Evolutionary conservation across 2,888 invertebrate genomes (phyloP).

Genomic region (Yponomeuta cagnagella): DNA sequence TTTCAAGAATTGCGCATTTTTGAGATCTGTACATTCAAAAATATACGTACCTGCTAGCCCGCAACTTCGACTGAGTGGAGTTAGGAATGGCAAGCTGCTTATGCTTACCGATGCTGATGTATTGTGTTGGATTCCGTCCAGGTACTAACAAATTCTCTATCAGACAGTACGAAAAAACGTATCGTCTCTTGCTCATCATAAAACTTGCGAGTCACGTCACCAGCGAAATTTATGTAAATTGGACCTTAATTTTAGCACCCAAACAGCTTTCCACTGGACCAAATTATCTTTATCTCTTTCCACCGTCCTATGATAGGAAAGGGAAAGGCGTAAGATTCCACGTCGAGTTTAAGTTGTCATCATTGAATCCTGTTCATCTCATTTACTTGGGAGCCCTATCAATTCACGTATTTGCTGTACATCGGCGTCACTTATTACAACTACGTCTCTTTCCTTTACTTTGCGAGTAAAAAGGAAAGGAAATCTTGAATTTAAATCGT

Average conservation of each 20-base stretch:
- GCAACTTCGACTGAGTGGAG: no score
- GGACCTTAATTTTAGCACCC: constrained; percentile 23
- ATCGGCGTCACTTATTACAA: neutral
- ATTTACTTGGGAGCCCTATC: neutral
- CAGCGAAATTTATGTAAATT: constrained; percentile 32
- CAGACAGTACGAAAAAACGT: constrained; percentile 17
- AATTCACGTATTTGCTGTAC: neutral
- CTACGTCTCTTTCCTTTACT: neutral
- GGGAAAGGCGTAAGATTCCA: neutral
- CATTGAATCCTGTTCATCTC: neutral
- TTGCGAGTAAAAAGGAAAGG: neutral
- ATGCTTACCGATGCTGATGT: neutral
- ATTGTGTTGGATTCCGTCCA: neutral
- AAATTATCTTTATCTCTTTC: neutral
- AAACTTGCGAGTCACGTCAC: constrained; percentile 35
- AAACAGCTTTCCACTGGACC: neutral
- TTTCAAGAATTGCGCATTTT: no score
- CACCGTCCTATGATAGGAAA: neutral
- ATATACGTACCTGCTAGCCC: no score
- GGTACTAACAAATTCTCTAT: neutral
- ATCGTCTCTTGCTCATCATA: constrained; percentile 11
- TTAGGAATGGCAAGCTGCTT: neutral
- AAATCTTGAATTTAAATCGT: neutral
- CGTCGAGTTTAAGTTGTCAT: neutral
- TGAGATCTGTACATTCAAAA: no score